phyloP scores from a whole-genome alignment of 2,113 vertebrate species.

The Chloropsis cyanopogon region DNA sequence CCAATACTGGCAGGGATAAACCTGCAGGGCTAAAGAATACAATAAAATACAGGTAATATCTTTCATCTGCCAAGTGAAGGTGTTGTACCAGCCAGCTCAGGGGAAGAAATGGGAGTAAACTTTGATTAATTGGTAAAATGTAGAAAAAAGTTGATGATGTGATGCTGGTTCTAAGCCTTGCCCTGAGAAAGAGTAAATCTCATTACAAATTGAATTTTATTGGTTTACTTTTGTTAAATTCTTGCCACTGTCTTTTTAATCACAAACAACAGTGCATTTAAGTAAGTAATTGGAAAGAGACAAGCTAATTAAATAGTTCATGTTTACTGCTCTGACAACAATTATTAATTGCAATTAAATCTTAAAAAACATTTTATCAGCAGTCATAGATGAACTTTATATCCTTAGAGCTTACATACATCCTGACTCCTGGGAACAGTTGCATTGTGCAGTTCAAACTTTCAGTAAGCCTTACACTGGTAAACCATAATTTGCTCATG shows the following conservation, averaged over 20 bases:
- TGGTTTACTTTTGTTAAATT: neutral
- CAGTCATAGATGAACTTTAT: neutral
- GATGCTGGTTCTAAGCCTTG: neutral
- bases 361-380: neutral
- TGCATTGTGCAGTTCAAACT: neutral
- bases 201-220: neutral
- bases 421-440: neutral
- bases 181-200: neutral
- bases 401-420: neutral
- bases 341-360: conserved; percentile 27
- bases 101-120: neutral
- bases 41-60: neutral
- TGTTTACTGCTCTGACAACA: neutral
- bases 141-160: neutral
- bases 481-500: neutral
- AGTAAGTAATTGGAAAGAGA: neutral
- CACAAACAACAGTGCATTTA: neutral
- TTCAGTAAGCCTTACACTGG: neutral
- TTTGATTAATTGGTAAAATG: neutral
- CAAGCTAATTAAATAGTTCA: neutral
- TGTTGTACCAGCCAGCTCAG: neutral
- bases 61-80: neutral
- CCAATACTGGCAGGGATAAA: neutral
- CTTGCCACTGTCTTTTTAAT: neutral
- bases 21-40: neutral